phyloP scores from a whole-genome alignment of 2,113 vertebrate species.

The Podocnemis expansa region DNA sequence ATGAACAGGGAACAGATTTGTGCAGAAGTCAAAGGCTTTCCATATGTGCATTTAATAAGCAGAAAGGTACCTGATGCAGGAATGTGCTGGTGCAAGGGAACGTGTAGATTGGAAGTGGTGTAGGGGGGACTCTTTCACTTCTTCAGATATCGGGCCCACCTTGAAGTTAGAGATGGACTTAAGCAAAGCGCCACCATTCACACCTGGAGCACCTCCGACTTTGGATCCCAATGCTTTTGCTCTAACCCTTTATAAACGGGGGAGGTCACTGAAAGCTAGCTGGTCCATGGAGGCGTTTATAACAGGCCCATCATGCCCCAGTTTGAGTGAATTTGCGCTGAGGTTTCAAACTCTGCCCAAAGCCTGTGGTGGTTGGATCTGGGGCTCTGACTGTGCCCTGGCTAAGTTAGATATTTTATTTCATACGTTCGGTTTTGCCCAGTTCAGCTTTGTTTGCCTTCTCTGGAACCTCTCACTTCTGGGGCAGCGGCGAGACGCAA shows the following conservation, averaged over 20 bases:
- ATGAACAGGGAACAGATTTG: neutral
- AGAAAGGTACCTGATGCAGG: neutral
- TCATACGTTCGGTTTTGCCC: neutral
- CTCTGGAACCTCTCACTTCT: neutral
- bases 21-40: neutral
- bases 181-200: neutral
- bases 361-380: neutral
- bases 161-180: neutral
- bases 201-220: neutral
- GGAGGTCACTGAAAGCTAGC: too few species aligned
- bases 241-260: too few species aligned
- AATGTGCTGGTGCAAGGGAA: neutral
- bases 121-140: neutral
- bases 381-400: neutral
- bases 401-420: neutral
- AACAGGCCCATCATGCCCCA: too few species aligned
- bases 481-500: neutral
- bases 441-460: neutral
- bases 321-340: neutral
- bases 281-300: too few species aligned
- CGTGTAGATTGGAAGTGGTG: neutral
- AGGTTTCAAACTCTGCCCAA: neutral
- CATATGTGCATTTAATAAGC: neutral
- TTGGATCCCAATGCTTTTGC: neutral
- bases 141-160: fast-evolving